Conservation (phyloP, 2,797 vertebrate genomes). For the Pogoniulus pusillus region DNA sequence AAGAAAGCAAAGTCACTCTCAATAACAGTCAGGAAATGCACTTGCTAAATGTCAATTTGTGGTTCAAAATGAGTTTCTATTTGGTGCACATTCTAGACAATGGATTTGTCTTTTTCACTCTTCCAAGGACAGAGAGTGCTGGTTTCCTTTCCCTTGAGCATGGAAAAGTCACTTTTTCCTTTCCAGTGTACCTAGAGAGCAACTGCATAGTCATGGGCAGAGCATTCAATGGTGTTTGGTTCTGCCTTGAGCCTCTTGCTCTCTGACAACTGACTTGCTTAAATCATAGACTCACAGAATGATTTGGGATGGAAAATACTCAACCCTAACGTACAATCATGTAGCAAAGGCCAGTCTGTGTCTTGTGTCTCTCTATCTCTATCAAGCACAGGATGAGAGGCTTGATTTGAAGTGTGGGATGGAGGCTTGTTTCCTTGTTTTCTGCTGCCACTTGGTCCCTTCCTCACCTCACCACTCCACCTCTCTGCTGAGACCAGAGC, state of each 20-base stretch:
- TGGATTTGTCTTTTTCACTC: neutral
- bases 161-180: neutral
- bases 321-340: neutral
- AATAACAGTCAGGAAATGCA: neutral
- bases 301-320: too few relatives aligned
- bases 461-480: too few relatives aligned
- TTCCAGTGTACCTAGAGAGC: neutral
- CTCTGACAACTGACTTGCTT: neutral
- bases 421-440: neutral
- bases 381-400: neutral
- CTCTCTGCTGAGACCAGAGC: too few relatives aligned
- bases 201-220: neutral
- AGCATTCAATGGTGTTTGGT: neutral
- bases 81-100: neutral
- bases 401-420: neutral
- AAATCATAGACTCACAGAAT: too few relatives aligned
- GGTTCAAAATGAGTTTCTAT: neutral
- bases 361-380: too few relatives aligned
- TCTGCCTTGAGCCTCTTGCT: neutral
- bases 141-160: neutral
- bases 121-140: neutral
- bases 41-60: neutral
- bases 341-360: neutral
- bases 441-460: too few relatives aligned
- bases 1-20: neutral